Conservation (phyloP, 2,888 invertebrate species). For the Harmothoe impar region DNA sequence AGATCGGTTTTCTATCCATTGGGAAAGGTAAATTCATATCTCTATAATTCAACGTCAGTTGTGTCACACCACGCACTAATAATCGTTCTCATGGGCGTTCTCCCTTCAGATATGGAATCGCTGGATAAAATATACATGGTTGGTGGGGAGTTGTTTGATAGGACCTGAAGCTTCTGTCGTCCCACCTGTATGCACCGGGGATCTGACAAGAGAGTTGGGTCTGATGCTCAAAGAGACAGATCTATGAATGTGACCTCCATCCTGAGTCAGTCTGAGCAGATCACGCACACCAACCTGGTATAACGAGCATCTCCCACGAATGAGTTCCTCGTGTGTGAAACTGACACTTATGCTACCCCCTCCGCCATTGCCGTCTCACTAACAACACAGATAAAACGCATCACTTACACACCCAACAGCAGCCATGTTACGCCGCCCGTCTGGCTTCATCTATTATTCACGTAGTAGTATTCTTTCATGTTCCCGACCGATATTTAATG, state of each 20-base stretch:
- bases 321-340: neutral
- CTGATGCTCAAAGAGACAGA: neutral
- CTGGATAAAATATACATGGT: too few relatives aligned
- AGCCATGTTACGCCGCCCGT: slow-evolving; percentile 16
- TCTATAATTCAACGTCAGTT: too few relatives aligned
- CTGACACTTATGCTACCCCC: neutral
- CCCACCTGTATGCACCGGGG: too few relatives aligned
- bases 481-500: neutral
- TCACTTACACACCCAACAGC: neutral
- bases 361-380: neutral
- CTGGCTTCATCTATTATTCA: slow-evolving; percentile 40
- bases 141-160: too few relatives aligned
- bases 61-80: too few relatives aligned
- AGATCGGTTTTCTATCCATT: too few relatives aligned
- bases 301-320: slow-evolving; percentile 8
- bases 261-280: neutral
- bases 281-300: neutral
- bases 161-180: too few relatives aligned
- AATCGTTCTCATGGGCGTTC: too few relatives aligned
- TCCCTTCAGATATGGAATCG: too few relatives aligned
- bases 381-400: neutral
- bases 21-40: too few relatives aligned
- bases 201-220: too few relatives aligned
- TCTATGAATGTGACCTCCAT: slow-evolving; percentile 41
- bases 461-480: neutral